Conservation (phyloP, 1,140 invertebrate genomes). For the Drosophila truncata region DNA sequence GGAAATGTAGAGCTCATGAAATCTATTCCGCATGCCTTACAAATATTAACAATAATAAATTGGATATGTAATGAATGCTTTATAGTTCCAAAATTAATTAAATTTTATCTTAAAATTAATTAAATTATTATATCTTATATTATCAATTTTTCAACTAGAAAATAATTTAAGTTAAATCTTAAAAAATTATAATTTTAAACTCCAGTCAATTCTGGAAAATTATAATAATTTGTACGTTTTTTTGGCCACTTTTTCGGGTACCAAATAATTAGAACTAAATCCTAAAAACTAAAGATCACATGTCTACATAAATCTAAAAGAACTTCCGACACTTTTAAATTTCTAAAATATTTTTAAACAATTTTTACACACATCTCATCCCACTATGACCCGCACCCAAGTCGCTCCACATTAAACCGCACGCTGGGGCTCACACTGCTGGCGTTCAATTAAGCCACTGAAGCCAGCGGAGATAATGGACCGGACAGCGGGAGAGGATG, state of each 20-base stretch:
- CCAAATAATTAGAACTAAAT: background rate
- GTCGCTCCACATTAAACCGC: conserved; percentile 43
- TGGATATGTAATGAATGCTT: no score
- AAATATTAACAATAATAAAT: background rate
- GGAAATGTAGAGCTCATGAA: background rate
- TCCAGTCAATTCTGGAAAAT: no score
- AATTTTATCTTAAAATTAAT: no score
- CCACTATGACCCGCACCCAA: conserved; percentile 40
- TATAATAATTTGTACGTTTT: background rate
- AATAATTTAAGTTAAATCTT: no score
- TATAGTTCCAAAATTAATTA: no score
- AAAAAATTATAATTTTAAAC: background rate
- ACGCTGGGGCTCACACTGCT: conserved; percentile 41
- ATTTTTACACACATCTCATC: background rate
- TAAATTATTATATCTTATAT: no score
- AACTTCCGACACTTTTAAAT: background rate
- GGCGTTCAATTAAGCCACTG: conserved; percentile 70
- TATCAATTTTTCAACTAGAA: no score
- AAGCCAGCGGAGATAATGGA: conserved; percentile 57
- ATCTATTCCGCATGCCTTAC: background rate
- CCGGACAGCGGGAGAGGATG: conserved; percentile 23
- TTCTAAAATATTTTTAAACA: background rate
- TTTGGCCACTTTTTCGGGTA: background rate
- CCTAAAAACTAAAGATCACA: background rate
- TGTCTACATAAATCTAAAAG: background rate